Evolutionary conservation across 2,797 vertebrate genomes (phyloP).

Genomic region (Phoebastria nigripes): DNA sequence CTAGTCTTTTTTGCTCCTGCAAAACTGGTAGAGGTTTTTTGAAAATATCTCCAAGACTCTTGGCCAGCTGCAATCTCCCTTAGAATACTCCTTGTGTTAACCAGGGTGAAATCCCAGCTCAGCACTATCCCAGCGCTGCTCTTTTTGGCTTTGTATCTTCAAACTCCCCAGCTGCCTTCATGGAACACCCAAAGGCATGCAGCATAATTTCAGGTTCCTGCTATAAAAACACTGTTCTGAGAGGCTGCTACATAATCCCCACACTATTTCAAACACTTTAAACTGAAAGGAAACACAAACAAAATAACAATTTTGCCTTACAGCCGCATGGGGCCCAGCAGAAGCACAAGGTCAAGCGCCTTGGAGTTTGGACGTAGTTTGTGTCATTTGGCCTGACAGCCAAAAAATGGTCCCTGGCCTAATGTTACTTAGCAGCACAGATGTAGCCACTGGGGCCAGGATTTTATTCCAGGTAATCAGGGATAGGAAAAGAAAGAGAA

Average conservation of each 20-base stretch:
- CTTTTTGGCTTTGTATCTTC: neutral
- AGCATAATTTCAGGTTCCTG: neutral
- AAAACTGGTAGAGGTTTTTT: neutral
- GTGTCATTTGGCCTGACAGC: neutral
- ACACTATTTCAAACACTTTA: neutral
- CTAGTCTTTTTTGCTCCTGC: neutral
- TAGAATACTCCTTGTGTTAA: neutral
- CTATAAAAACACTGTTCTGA: neutral
- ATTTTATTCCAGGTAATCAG: neutral
- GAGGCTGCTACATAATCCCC: neutral
- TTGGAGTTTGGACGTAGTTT: neutral
- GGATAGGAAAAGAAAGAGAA: neutral
- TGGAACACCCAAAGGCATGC: neutral
- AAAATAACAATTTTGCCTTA: neutral
- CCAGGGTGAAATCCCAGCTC: neutral
- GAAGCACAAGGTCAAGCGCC: neutral
- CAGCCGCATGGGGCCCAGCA: fast-evolving
- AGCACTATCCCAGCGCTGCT: neutral
- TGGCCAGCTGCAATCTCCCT: neutral
- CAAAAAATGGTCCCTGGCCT: neutral
- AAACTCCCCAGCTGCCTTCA: neutral
- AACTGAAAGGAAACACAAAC: neutral
- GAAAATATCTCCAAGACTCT: neutral
- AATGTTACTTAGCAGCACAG: neutral
- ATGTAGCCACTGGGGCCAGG: neutral